Conservation (phyloP, 2,113 vertebrate genomes). For the Mionectes macconnelli region DNA sequence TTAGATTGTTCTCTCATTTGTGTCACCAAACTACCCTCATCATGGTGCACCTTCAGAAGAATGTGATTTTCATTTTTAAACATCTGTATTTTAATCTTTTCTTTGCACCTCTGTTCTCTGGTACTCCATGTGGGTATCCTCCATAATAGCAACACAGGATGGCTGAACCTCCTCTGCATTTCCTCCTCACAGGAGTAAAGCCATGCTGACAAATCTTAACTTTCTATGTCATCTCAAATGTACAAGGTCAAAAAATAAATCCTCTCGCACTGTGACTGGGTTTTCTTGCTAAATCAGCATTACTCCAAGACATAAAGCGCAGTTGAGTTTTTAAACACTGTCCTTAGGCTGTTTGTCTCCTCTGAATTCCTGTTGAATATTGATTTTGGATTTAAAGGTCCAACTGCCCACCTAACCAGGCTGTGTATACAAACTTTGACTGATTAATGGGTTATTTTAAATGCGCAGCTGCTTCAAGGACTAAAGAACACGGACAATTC, state of each 20-base stretch:
- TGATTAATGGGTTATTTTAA: background rate
- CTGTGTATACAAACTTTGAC: background rate
- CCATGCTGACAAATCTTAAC: slow-evolving; percentile 2
- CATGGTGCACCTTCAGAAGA: background rate
- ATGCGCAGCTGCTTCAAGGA: background rate
- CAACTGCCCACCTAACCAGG: slow-evolving; percentile 6
- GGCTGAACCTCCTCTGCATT: background rate
- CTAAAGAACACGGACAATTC: background rate
- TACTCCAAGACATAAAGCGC: background rate
- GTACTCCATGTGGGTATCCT: background rate
- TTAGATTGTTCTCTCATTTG: background rate
- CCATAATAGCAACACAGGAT: background rate
- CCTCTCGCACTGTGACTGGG: background rate
- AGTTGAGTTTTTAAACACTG: background rate
- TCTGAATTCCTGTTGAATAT: background rate
- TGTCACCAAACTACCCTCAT: background rate
- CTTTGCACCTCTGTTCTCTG: background rate
- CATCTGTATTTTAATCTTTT: background rate
- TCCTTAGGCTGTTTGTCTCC: slow-evolving; percentile 24
- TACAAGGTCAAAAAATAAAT: slow-evolving; percentile 49
- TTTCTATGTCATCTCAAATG: slow-evolving; percentile 33
- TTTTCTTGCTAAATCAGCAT: slow-evolving; percentile 57
- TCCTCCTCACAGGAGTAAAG: background rate
- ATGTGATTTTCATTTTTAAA: background rate
- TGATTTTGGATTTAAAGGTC: slow-evolving; percentile 46